phyloP scores from a whole-genome alignment of 2,797 vertebrate genomes.

The Antennarius maculatus region DNA sequence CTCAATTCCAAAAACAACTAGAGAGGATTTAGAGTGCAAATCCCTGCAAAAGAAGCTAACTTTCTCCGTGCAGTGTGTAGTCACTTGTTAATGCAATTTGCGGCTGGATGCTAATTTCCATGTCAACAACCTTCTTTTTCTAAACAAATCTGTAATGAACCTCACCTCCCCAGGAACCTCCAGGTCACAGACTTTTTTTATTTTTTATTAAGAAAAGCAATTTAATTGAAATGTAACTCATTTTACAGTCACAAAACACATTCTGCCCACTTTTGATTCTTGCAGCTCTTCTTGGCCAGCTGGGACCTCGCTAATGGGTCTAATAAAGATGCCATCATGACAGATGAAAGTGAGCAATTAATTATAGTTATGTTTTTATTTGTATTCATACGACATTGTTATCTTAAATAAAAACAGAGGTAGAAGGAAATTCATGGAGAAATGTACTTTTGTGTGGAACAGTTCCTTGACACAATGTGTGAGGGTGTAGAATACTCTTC shows the following conservation, averaged over 20 bases:
- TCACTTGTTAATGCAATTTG: no score
- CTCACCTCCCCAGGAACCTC: no score
- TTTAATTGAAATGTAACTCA: conserved; percentile 25
- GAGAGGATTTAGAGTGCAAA: no score
- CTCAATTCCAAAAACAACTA: conserved; percentile 2
- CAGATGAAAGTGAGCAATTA: conserved; percentile 4
- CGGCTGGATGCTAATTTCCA: no score
- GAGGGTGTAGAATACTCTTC: neutral
- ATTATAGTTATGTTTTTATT: conserved; percentile 3
- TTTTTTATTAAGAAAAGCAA: conserved; percentile 19
- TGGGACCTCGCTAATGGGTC: neutral
- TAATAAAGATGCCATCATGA: conserved; percentile 12
- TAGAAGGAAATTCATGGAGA: neutral
- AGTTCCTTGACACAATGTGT: no score
- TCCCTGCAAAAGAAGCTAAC: no score
- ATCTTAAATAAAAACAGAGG: neutral
- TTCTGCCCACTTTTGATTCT: conserved; percentile 4
- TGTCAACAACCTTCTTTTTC: no score
- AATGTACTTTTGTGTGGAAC: neutral
- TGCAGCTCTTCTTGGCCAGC: conserved; percentile 10
- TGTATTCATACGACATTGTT: neutral
- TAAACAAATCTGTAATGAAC: no score
- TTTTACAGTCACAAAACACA: conserved; percentile 10
- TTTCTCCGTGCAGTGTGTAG: no score
- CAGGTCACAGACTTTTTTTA: neutral